These are phyloP conservation scores for Amphipyra tragopoginis DNA, from an alignment of 2,888 invertebrate genomes.

Conservation along the genomic window DNA sequence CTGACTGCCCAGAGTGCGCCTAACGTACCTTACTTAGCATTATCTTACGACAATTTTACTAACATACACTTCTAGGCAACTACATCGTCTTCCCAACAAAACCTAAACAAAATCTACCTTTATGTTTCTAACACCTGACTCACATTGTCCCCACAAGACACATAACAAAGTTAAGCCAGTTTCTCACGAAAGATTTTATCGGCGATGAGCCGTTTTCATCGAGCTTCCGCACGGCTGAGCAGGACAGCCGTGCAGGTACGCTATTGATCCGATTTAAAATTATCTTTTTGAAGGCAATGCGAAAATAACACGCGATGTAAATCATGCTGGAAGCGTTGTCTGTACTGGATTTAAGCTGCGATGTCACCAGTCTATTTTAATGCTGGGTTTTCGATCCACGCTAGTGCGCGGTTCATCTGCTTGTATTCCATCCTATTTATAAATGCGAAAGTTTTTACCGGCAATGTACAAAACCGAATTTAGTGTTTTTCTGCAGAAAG, in stretches of 20 bases:
- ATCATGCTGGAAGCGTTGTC: background rate
- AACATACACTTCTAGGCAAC: too few species aligned
- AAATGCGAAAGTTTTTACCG: too few species aligned
- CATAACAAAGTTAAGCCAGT: slow-evolving; percentile 9
- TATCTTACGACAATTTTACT: too few species aligned
- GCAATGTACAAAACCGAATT: too few species aligned
- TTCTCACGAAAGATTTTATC: slow-evolving; percentile 37
- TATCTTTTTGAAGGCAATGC: slow-evolving; percentile 20
- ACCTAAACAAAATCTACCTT: background rate
- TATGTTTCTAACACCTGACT: background rate
- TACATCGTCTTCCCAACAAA: too few species aligned
- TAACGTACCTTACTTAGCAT: too few species aligned
- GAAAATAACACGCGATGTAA: slow-evolving; percentile 3
- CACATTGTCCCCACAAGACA: slow-evolving; percentile 5
- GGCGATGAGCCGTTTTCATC: slow-evolving; percentile 73
- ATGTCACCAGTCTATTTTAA: background rate
- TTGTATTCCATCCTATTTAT: too few species aligned
- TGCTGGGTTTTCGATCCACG: too few species aligned
- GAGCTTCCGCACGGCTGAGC: slow-evolving; percentile 68
- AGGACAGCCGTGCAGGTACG: slow-evolving; percentile 61
- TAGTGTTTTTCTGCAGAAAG: too few species aligned
- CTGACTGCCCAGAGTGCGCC: too few species aligned
- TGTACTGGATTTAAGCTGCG: background rate
- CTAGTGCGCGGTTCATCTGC: too few species aligned
- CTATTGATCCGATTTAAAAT: slow-evolving; percentile 48